A percentile compares a stretch with the other conserved stretches of the same genome.
Conservation (phyloP, 1,140 invertebrate genomes). For the Zaprionus ornatus region DNA sequence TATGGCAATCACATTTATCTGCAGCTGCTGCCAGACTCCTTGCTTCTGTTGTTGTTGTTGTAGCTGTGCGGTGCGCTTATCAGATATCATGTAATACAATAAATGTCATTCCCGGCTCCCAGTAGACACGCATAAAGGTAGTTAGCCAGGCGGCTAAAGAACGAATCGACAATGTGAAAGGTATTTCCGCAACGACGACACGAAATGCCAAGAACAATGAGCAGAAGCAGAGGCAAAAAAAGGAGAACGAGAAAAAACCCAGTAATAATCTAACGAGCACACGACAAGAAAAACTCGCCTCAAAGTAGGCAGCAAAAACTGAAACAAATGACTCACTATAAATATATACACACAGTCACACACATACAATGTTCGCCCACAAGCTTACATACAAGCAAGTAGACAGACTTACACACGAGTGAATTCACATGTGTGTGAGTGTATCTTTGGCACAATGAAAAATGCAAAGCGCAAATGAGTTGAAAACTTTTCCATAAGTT, state of each 20-base stretch:
- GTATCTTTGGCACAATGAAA: constrained; percentile 70
- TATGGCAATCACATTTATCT: constrained; percentile 65
- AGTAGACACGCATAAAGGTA: constrained; percentile 70
- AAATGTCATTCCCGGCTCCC: constrained; percentile 54
- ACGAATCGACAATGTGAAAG: constrained; percentile 54
- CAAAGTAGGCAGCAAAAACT: constrained; percentile 52
- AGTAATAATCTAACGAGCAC: constrained; percentile 64
- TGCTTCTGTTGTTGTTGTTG: neutral
- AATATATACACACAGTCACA: constrained; percentile 58
- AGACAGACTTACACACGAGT: neutral
- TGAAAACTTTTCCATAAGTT: constrained; percentile 80
- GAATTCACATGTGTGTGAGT: constrained; percentile 7
- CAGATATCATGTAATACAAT: constrained; percentile 68
- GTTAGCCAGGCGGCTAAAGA: constrained; percentile 60
- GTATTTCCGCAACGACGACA: constrained; percentile 64
- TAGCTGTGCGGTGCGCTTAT: constrained; percentile 54
- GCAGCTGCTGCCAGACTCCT: constrained; percentile 13
- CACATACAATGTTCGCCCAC: neutral
- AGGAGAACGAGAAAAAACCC: constrained; percentile 37
- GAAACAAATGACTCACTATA: constrained; percentile 78
- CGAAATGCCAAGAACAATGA: constrained; percentile 55
- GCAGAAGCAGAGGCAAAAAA: neutral
- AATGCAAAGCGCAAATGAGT: constrained; percentile 80
- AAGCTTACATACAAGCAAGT: constrained; percentile 4
- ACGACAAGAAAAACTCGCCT: constrained; percentile 25